phyloP scores from a whole-genome alignment of 2,888 invertebrate species.

The Calameuta filiformis region DNA sequence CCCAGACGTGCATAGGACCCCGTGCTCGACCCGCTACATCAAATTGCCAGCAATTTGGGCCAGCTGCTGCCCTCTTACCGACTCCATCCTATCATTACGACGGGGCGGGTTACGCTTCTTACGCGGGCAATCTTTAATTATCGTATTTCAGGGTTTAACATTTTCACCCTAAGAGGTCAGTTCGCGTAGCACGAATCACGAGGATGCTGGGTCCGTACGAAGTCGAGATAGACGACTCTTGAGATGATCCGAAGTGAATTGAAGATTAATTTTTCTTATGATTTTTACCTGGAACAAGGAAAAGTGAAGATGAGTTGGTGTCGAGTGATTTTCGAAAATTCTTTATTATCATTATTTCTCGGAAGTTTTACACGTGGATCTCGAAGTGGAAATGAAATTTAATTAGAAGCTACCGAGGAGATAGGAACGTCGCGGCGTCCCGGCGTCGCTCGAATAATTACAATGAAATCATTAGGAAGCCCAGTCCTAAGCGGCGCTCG shows the following conservation, averaged over 20 bases:
- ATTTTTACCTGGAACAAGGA: neutral
- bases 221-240: neutral
- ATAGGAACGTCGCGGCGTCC: neutral
- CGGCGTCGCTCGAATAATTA: conserved; percentile 14
- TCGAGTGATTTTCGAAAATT: neutral
- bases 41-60: conserved; percentile 23
- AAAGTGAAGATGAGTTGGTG: neutral
- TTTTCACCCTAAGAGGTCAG: neutral
- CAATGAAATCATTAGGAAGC: conserved; percentile 30
- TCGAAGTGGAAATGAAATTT: neutral
- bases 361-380: neutral
- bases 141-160: neutral
- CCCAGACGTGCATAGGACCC: neutral
- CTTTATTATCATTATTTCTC: neutral
- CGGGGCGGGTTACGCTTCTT: neutral
- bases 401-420: neutral
- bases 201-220: neutral
- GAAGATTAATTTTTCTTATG: neutral
- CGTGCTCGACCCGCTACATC: conserved; percentile 11
- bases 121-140: neutral
- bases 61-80: conserved; percentile 12
- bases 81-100: neutral
- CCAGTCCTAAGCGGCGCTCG: conserved; percentile 10
- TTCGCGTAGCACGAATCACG: neutral
- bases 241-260: neutral